phyloP scores from a whole-genome alignment of 2,888 invertebrate species.

The Villa cingulata region DNA sequence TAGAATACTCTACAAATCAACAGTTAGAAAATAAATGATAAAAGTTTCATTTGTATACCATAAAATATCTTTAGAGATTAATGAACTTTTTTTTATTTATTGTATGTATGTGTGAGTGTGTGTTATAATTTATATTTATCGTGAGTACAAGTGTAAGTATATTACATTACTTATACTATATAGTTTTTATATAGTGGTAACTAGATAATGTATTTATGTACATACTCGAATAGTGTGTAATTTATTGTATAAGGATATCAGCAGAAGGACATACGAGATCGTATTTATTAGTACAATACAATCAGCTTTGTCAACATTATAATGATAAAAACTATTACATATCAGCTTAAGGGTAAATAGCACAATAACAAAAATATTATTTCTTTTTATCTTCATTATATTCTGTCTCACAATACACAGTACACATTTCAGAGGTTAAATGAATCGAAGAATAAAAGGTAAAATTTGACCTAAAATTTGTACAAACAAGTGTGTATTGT shows the following conservation, averaged over 20 bases:
- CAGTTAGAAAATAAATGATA: neutral
- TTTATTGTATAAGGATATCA: constrained; percentile 5
- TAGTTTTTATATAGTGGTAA: no score
- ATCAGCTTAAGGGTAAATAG: neutral
- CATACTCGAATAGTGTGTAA: no score
- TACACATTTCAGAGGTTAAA: constrained; percentile 1
- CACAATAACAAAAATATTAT: neutral
- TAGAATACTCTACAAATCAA: neutral
- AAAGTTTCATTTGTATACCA: neutral
- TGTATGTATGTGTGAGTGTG: no score
- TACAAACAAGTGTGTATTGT: no score
- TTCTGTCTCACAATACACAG: neutral
- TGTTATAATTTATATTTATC: no score
- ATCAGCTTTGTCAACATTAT: constrained; percentile 9
- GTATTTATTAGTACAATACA: constrained; percentile 8
- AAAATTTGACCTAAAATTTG: no score
- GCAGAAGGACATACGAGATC: constrained; percentile 1
- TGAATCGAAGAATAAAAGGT: constrained; percentile 7
- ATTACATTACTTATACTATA: no score
- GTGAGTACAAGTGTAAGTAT: no score
- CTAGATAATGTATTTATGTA: neutral
- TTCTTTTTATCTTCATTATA: no score
- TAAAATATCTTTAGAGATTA: neutral
- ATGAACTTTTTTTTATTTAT: neutral
- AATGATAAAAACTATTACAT: constrained; percentile 3